Evolutionary conservation across 2,113 vertebrate genomes (phyloP).

Genomic region (Lanius collurio): DNA sequence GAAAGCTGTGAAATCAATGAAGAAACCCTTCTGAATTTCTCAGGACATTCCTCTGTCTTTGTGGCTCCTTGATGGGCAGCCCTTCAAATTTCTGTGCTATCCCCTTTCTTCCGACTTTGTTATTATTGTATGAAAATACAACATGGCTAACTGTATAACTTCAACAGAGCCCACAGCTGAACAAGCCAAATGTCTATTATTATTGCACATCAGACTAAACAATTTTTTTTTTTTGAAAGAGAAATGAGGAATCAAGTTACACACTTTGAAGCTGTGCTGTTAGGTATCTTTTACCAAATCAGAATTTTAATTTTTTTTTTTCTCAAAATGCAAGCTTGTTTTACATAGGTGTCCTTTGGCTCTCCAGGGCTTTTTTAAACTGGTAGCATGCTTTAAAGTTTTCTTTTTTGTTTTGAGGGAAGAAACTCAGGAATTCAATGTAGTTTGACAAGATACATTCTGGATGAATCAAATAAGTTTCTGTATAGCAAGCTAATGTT

Average conservation of each 20-base stretch:
- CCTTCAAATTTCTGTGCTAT: conserved; percentile 1
- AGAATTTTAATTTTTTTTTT: background rate
- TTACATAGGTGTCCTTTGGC: background rate
- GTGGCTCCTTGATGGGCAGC: conserved; percentile 5
- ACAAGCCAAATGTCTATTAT: conserved; percentile 59
- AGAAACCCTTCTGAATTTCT: background rate
- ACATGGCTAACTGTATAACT: conserved; percentile 9
- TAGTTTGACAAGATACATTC: background rate
- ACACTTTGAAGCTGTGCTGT: conserved; percentile 27
- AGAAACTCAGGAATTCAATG: background rate
- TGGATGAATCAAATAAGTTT: background rate
- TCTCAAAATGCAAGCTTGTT: background rate
- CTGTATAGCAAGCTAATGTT: background rate
- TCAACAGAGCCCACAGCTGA: conserved; percentile 48
- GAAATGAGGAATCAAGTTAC: conserved; percentile 57
- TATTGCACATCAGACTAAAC: conserved; percentile 66
- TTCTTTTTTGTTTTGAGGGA: background rate
- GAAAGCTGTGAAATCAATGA: background rate
- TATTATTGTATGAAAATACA: conserved; percentile 50
- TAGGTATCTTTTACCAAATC: background rate
- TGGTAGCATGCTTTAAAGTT: background rate
- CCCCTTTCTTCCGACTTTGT: conserved; percentile 33
- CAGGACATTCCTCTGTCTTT: background rate
- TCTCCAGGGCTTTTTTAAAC: background rate
- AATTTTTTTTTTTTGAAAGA: background rate